A percentile compares a stretch with the other conserved stretches of the same genome.
These are phyloP conservation scores for Bombus fervidus DNA, from an alignment of 1,140 invertebrate genomes.

Conservation along the genomic window DNA sequence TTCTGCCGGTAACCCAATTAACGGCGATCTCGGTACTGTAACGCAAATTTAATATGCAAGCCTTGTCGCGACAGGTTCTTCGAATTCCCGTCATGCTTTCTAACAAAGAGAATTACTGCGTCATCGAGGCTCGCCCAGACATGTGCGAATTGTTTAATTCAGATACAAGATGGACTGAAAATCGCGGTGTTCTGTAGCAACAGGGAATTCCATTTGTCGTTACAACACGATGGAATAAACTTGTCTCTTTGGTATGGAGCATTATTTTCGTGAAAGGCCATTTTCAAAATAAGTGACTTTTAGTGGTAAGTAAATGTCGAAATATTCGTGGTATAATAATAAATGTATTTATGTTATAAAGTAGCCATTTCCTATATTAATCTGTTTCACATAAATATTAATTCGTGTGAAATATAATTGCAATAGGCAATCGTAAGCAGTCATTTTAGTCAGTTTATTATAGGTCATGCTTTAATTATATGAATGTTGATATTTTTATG, in stretches of 20 bases:
- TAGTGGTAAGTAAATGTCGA: too few species aligned
- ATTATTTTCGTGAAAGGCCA: neutral
- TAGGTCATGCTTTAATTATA: neutral
- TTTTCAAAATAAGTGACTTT: neutral
- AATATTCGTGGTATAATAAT: too few species aligned
- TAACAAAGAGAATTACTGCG: constrained; percentile 43
- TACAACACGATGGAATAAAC: neutral
- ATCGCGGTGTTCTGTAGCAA: neutral
- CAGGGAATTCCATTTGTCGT: neutral
- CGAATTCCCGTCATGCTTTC: constrained; percentile 51
- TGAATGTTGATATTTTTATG: neutral
- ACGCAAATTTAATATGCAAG: constrained; percentile 65
- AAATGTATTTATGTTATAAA: too few species aligned
- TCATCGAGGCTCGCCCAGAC: constrained; percentile 30
- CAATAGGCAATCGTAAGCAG: too few species aligned
- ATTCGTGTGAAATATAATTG: too few species aligned
- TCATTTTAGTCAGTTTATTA: neutral
- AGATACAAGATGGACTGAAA: constrained; percentile 1
- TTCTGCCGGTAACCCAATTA: constrained; percentile 66
- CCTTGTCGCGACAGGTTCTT: constrained; percentile 50
- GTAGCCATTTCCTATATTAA: too few species aligned
- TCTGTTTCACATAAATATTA: too few species aligned
- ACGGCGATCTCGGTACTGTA: constrained; percentile 54
- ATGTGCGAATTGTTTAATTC: constrained; percentile 48
- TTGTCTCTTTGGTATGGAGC: neutral